Evolutionary conservation across 2,888 invertebrate genomes (phyloP), one percentile per base, ranked within the genome.

Genomic region (Tetranychus piercei): DNA sequence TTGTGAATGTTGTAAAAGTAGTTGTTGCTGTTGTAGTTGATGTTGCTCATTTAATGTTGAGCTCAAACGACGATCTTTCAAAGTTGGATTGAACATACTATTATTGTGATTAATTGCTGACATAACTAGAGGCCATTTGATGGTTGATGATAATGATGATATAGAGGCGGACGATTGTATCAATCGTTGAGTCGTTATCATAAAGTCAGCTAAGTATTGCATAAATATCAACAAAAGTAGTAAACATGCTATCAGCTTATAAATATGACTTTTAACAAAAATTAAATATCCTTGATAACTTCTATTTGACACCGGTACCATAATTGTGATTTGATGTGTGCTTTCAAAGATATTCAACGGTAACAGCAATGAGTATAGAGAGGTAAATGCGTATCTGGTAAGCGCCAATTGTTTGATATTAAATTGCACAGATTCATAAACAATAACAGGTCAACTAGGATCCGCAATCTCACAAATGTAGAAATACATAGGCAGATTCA

Each of bases 181-280:
- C 11, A 66, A 66, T 2, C 11, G 66, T 66, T 66, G n/a, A 8
- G 66, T 20, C 20, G 66, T 66, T 18, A 66, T 66, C 66, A 66
- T 20, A 66, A 66, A 66, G 15, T 66, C 20, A 20, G 66, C 18
- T 66, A 66, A 66, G 20, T 66, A 66, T 66, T 66, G 66, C 7
- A 66, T 20, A 66, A 69, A 69, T 11, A 69, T 69, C 20, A 69
- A 69, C 69, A 69, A 69, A 20, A 69, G 20, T 23, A 69, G 22
- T 11, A 69, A 23, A 20, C 18, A 11, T 2, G 22, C 69, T 20
- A 69, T 20, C 8, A 69, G 20, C 8, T 69, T 69, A 22, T 22
- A 69, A 5, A 69, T 11, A 69, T 69, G 69, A 69, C 34, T 69
- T 69, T 69, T 69, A 11, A 55, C 55, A 55, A 55, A 55, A 55